These are phyloP conservation scores for Drosophila limbata DNA, from an alignment of 2,888 invertebrate genomes.

Conservation along the genomic window DNA sequence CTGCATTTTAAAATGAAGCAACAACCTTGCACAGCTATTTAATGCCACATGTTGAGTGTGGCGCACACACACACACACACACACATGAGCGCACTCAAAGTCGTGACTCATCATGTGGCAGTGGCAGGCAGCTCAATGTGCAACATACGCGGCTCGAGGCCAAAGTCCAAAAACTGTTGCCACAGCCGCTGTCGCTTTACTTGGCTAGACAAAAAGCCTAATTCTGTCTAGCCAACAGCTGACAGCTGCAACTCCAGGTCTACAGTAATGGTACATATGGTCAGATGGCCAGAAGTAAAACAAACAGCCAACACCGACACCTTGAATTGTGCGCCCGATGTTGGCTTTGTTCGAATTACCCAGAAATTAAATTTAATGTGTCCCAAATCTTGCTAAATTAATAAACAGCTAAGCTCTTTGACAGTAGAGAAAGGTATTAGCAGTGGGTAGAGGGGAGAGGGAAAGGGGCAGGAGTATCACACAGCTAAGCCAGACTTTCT, in stretches of 20 bases:
- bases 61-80: slow-evolving; percentile 12
- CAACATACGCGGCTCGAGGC: slow-evolving; percentile 53
- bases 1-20: slow-evolving; percentile 32
- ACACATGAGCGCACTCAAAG: slow-evolving; percentile 35
- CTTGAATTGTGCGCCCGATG: slow-evolving; percentile 25
- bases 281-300: slow-evolving; percentile 6
- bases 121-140: slow-evolving; percentile 24
- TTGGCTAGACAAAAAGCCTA: slow-evolving; percentile 75
- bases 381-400: slow-evolving; percentile 70
- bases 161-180: slow-evolving; percentile 75
- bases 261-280: slow-evolving; percentile 5
- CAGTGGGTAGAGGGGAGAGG: not conserved
- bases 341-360: slow-evolving; percentile 56
- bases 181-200: slow-evolving; percentile 58
- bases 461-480: not conserved
- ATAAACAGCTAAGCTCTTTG: slow-evolving; percentile 65
- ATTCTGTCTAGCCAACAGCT: slow-evolving; percentile 75
- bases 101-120: slow-evolving; percentile 63
- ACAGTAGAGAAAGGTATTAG: slow-evolving; percentile 13
- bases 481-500: slow-evolving; percentile 38
- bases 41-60: slow-evolving; percentile 35
- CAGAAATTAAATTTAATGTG: slow-evolving; percentile 74
- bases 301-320: slow-evolving; percentile 4
- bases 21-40: slow-evolving; percentile 43
- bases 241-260: slow-evolving; percentile 34